phyloP scores from a whole-genome alignment of 2,888 invertebrate genomes.

The Dicyrtomina minuta region DNA sequence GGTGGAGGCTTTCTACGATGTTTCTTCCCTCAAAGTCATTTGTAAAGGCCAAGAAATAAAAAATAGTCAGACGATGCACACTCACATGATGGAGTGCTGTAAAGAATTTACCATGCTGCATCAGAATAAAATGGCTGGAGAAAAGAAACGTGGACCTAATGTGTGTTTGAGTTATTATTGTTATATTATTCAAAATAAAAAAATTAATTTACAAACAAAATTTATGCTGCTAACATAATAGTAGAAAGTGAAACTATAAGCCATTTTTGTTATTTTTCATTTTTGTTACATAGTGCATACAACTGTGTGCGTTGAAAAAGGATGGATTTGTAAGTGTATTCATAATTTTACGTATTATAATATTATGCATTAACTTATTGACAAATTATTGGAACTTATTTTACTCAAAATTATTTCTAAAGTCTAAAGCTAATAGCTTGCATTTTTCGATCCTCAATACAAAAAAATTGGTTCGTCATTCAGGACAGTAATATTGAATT shows the following conservation, averaged over 20 bases:
- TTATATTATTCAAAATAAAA: background rate
- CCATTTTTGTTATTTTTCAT: background rate
- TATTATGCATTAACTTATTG: too few species aligned
- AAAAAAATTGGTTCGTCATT: too few species aligned
- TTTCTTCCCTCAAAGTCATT: too few species aligned
- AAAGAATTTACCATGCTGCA: conserved; percentile 5
- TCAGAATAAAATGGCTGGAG: conserved; percentile 1
- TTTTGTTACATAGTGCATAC: conserved; percentile 9
- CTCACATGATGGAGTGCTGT: conserved; percentile 3
- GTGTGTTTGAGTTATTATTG: background rate
- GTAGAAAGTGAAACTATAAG: too few species aligned
- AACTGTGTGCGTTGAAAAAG: conserved; percentile 7
- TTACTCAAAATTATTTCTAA: background rate
- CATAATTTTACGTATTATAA: background rate
- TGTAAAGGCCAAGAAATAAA: conserved; percentile 15
- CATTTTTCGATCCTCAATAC: too few species aligned
- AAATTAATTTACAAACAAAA: background rate
- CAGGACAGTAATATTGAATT: too few species aligned
- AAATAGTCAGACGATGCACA: background rate
- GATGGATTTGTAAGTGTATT: conserved; percentile 10
- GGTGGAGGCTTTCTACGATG: too few species aligned
- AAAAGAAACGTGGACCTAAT: background rate
- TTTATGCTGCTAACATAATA: too few species aligned
- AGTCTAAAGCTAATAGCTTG: too few species aligned
- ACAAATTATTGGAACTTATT: too few species aligned